Evolutionary conservation across 2,888 invertebrate genomes (phyloP).

Genomic region (Eudemis profundana): DNA sequence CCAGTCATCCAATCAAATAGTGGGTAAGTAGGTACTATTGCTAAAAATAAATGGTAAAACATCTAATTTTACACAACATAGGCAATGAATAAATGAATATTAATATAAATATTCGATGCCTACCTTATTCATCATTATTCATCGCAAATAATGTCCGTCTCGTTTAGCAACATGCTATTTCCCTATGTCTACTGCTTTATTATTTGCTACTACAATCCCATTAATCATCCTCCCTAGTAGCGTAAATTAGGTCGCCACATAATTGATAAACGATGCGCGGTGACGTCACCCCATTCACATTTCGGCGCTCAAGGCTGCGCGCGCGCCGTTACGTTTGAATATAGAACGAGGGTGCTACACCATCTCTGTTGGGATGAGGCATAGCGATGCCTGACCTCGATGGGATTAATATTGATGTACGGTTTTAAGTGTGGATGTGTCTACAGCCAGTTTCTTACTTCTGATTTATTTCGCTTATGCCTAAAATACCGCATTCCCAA

Average conservation of each 20-base stretch:
- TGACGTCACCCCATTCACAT: slow-evolving; percentile 54
- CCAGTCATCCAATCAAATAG: too few relatives aligned
- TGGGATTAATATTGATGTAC: not conserved
- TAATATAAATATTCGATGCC: too few relatives aligned
- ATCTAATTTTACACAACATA: too few relatives aligned
- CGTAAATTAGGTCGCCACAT: slow-evolving; percentile 15
- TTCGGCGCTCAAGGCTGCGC: slow-evolving; percentile 54
- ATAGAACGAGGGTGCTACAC: slow-evolving; percentile 47
- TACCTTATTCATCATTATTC: too few relatives aligned
- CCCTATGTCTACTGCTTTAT: not conserved
- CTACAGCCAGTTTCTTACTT: not conserved
- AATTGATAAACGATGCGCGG: slow-evolving; percentile 9
- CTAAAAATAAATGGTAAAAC: too few relatives aligned
- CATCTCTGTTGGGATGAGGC: not conserved
- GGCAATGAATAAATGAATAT: too few relatives aligned
- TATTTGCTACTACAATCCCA: not conserved
- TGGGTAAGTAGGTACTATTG: too few relatives aligned
- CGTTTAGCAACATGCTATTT: too few relatives aligned
- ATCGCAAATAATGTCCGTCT: too few relatives aligned
- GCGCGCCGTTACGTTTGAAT: slow-evolving; percentile 57
- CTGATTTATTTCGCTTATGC: too few relatives aligned
- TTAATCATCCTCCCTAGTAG: not conserved
- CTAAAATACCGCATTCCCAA: too few relatives aligned
- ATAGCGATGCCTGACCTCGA: not conserved
- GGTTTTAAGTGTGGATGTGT: not conserved